Base-by-base conservation (phyloP, 2,797 vertebrate species). In the Aythya fuligula region DNA sequence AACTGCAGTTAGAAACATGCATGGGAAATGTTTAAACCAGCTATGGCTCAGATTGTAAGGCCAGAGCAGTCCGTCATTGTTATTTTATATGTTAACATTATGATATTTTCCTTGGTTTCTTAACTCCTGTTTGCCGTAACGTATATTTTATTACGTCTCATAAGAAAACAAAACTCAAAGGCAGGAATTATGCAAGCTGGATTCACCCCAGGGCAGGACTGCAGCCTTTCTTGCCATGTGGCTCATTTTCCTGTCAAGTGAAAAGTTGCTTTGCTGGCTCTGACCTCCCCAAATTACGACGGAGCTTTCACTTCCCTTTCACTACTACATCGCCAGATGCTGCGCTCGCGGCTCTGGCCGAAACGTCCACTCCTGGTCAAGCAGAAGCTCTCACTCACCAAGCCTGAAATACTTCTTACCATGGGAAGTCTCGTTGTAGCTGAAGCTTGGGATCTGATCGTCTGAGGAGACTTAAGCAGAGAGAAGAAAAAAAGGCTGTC, bases 341-440 rank as follows among this genome's bases (percentile, higher is more conserved):
- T 21, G 49, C 58, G 8, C 56, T 74, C 0, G 0, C 28, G 39
- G 36, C n/a, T 49, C 0, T 5, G 43, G 36, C 62, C 54, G 11
- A 62, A 88, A 8, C 27, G 24, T 53, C 32, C 51, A 2, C 13
- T 6, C 27, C 22, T 41, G 71, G 43, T 27, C 38, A 70, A 15
- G 73, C 30, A 56, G 7, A 64, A 85, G 75, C 22, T 34, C 36
- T 18, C 5, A 57, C 65, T 90, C 65, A 61, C 38, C 57, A 30
- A 49, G 69, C 6, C 56, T 21, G 71, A 49, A 88, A 79, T 61
- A 8, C 38, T 75, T 39, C 76, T 47, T 96, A 77, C 98, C 98
- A 0, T 36, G 90, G 3, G 93, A 96, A 2, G 97, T 97, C 53
- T 98, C 9, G 49, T 94, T 56, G 97, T 97, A 62, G 98, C 2